phyloP scores from a whole-genome alignment of 2,888 invertebrate genomes.

The Ochropleura leucogaster region DNA sequence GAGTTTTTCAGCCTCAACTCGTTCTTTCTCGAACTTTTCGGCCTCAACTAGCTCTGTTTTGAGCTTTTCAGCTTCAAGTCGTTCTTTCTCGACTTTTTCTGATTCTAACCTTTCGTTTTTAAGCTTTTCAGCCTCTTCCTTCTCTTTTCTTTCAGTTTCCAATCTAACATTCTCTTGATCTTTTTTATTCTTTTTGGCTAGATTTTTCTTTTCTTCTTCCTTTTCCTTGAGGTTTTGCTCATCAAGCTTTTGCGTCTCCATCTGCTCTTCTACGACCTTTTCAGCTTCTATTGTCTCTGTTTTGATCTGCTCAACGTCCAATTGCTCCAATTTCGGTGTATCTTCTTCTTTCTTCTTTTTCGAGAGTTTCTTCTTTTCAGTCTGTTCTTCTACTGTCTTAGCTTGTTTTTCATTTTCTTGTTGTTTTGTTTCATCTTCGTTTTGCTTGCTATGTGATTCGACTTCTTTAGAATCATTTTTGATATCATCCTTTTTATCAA shows the following conservation, averaged over 20 bases:
- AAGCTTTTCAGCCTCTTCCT: background rate
- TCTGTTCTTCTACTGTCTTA: conserved; percentile 7
- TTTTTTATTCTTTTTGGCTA: background rate
- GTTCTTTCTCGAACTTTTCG: background rate
- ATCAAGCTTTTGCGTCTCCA: background rate
- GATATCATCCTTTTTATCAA: background rate
- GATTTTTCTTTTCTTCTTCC: background rate
- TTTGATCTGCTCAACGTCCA: too few relatives aligned
- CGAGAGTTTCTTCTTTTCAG: background rate
- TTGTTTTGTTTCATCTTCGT: background rate
- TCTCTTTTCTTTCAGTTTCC: background rate
- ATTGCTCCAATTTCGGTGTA: conserved; percentile 32
- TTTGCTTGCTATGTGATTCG: background rate
- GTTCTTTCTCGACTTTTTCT: background rate
- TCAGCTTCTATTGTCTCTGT: too few relatives aligned
- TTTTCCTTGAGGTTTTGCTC: background rate
- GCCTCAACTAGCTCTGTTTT: background rate
- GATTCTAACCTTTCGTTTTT: too few relatives aligned
- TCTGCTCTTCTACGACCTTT: too few relatives aligned
- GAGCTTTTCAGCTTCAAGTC: background rate
- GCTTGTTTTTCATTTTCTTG: conserved; percentile 12
- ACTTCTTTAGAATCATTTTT: background rate
- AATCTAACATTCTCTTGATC: background rate
- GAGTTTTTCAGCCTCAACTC: background rate
- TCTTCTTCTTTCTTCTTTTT: conserved; percentile 13